Evolutionary conservation across 2,888 invertebrate genomes (phyloP).

Genomic region (Apamea epomidion): DNA sequence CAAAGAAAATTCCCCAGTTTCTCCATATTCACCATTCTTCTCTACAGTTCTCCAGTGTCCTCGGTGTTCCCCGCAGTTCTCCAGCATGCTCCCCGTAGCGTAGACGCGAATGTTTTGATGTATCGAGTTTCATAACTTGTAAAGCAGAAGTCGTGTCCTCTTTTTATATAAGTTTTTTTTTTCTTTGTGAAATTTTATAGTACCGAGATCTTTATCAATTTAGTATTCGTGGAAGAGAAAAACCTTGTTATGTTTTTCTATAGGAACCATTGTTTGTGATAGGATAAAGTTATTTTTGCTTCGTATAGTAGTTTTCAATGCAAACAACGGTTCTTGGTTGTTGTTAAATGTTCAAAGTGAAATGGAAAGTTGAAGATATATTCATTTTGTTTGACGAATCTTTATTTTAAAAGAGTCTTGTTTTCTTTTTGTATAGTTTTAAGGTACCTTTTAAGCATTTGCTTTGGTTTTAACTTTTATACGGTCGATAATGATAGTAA

Average conservation of each 20-base stretch:
- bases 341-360: not conserved
- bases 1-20: not conserved
- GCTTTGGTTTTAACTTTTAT: not conserved
- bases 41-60: not conserved
- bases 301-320: not conserved
- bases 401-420: not conserved
- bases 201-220: conserved; percentile 28
- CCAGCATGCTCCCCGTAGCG: not conserved
- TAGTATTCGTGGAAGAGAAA: conserved; percentile 1
- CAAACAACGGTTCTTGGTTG: not conserved
- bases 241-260: conserved; percentile 2
- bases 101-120: conserved; percentile 25
- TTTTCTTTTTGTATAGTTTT: not conserved
- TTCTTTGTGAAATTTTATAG: conserved; percentile 13
- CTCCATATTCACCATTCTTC: conserved; percentile 4
- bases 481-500: not conserved
- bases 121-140: conserved; percentile 29
- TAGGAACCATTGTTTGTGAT: conserved; percentile 1
- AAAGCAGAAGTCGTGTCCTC: not conserved
- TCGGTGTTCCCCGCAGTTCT: too few species aligned
- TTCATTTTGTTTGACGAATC: not conserved
- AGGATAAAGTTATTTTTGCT: not conserved
- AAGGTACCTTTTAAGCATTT: not conserved
- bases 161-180: not conserved
- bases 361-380: not conserved